Conservation (phyloP, 2,113 vertebrate genomes). For the Microtus ochrogaster region DNA sequence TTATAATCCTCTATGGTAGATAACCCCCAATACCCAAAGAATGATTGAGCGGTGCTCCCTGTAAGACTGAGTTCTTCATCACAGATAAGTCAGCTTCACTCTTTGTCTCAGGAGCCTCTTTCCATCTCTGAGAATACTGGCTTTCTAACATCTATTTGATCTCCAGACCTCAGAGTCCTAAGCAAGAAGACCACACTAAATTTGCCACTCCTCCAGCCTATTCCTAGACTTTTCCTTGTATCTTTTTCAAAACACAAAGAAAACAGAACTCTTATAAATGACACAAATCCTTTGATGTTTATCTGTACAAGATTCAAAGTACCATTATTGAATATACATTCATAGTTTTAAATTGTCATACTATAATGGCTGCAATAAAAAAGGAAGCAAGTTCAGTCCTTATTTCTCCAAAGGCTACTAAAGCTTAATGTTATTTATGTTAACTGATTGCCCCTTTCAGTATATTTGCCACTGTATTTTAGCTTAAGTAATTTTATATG, state of each 20-base stretch:
- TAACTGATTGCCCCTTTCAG: background rate
- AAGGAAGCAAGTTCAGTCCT: background rate
- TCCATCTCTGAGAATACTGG: background rate
- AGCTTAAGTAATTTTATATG: background rate
- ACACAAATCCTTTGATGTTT: background rate
- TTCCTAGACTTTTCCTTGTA: background rate
- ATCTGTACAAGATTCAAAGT: background rate
- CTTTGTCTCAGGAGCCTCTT: background rate
- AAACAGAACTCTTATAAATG: background rate
- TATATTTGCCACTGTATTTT: background rate
- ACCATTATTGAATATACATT: background rate
- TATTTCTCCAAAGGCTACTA: background rate
- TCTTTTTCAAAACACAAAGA: conserved; percentile 22
- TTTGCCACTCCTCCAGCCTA: background rate
- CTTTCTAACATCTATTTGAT: background rate
- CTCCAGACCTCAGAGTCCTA: background rate
- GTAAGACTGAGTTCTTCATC: background rate
- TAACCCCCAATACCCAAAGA: background rate
- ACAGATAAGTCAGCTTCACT: background rate
- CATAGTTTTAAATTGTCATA: background rate
- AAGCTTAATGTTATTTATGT: background rate
- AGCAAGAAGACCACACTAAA: background rate
- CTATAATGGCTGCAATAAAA: background rate
- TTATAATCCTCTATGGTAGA: background rate
- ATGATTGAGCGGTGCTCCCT: background rate